phyloP scores from a whole-genome alignment of 2,113 vertebrate species.

The Pao palembangensis region DNA sequence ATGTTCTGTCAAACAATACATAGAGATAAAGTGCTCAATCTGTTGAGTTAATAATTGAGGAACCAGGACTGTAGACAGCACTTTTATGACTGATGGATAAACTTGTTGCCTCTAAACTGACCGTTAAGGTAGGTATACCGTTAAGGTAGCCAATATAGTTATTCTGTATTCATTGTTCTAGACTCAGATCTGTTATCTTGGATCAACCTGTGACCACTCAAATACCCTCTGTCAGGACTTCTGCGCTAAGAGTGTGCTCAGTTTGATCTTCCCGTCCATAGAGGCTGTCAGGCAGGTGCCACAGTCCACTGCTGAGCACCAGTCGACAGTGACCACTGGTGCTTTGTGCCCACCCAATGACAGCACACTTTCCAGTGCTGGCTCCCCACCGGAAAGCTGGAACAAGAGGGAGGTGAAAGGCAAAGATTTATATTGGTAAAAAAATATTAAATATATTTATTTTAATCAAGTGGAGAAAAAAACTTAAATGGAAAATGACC shows the following conservation, averaged over 20 bases:
- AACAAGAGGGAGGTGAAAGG: background rate
- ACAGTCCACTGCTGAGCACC: constrained; percentile 95
- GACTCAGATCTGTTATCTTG: background rate
- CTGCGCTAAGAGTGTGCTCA: constrained; percentile 93
- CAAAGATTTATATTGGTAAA: background rate
- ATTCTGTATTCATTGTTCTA: no score
- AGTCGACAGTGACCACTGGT: constrained; percentile 94
- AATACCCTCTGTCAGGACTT: constrained; percentile 41
- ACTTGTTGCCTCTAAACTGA: no score
- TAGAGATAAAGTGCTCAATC: no score
- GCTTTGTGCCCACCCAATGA: constrained; percentile 91
- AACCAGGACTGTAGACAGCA: no score
- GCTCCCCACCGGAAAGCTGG: constrained; percentile 83
- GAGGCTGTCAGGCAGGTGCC: constrained; percentile 95
- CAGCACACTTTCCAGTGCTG: constrained; percentile 83
- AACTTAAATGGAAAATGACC: no score
- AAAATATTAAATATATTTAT: background rate
- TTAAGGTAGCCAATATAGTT: no score
- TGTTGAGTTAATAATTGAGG: no score
- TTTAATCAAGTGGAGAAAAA: background rate
- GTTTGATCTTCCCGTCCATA: constrained; percentile 96
- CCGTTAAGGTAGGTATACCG: no score
- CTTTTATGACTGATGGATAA: no score
- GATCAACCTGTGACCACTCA: no score
- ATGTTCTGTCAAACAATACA: no score